These are phyloP conservation scores for Tragelaphus buxtoni DNA, from an alignment of 2,113 vertebrate species.

Conservation along the genomic window DNA sequence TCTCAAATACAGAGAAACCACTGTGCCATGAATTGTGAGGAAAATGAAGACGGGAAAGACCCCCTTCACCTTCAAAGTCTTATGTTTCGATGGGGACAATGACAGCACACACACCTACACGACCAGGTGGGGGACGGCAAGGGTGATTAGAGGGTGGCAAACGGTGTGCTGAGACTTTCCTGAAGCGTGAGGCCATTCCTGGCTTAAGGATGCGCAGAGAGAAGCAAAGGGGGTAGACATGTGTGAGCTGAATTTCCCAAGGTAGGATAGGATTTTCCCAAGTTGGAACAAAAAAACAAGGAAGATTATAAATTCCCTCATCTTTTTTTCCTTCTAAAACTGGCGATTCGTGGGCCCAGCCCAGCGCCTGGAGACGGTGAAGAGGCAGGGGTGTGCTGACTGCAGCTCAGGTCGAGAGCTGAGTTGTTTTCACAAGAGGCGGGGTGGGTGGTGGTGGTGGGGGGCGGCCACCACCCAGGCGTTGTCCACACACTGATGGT, in stretches of 20 bases:
- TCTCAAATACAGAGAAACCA: background rate
- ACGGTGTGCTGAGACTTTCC: background rate
- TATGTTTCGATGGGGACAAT: background rate
- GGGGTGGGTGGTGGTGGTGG: rapidly evolving
- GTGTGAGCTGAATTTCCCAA: background rate
- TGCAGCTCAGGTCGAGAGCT: rapidly evolving
- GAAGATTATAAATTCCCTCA: too few relatives aligned
- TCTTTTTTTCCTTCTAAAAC: background rate
- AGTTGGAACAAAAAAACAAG: background rate
- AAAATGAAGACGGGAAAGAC: background rate
- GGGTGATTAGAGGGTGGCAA: background rate
- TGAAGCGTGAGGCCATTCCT: background rate
- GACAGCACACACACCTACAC: too few relatives aligned
- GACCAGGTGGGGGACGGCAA: background rate
- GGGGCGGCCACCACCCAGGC: rapidly evolving
- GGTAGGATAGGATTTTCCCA: background rate
- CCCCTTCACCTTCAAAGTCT: background rate
- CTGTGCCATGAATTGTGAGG: rapidly evolving
- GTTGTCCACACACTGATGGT: background rate
- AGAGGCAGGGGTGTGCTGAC: too few relatives aligned
- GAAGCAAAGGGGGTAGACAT: background rate
- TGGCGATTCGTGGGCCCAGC: background rate
- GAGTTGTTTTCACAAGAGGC: background rate
- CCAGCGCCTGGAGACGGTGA: background rate
- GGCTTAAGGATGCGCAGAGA: background rate